Base-by-base conservation (phyloP, 2,113 vertebrate genomes). In the Fulmarus glacialis region DNA sequence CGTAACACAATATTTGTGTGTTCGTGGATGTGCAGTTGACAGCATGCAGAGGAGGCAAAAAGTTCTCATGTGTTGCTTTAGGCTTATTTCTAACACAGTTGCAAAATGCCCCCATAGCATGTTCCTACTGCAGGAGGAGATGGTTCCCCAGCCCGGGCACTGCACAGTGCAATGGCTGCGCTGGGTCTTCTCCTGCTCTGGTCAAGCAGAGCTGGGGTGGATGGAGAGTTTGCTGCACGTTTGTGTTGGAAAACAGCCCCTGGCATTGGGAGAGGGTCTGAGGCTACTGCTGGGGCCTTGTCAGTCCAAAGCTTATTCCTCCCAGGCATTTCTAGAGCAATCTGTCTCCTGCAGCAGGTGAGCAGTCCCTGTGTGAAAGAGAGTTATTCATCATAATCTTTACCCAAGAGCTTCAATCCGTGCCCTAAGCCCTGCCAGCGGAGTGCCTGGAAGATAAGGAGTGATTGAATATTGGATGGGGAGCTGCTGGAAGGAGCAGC, bases 1-100 rank as follows among this genome's bases (percentile, higher is more conserved):
- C 0, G 0, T 1, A 26, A 55, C 11, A 1, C 0, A 10, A 18
- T 15, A 22, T 20, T 42, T 21, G 53, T 42, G 78, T 9, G 24
- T 16, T 32, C 0, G 0, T 11, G 68, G 22, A 10, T 38, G 52
- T 58, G 88, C 53, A 26, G 13, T 4, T 52, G 60, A 38, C 1
- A 7, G 63, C 60, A 34, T 7, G 43, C 21, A 45, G 64, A 72
- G 38, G 59, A 55, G 20, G 24, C 42, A 86, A 15, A 59, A 81
- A 14, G 8, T 8, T 50, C 68, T 36, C 48, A 1, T 0, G 4
- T 18, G 40, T 20, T 24, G 36, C 30, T 79, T 47, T 5, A 16
- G 48, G 63, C 26, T 91, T 75, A 15, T 32, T 59, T 43, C 29
- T 15, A 9, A 38, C 32, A 12, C 5, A 2, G 11, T 8, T 50